Base-by-base conservation (phyloP, 2,888 invertebrate species). In the Abrostola tripartita region DNA sequence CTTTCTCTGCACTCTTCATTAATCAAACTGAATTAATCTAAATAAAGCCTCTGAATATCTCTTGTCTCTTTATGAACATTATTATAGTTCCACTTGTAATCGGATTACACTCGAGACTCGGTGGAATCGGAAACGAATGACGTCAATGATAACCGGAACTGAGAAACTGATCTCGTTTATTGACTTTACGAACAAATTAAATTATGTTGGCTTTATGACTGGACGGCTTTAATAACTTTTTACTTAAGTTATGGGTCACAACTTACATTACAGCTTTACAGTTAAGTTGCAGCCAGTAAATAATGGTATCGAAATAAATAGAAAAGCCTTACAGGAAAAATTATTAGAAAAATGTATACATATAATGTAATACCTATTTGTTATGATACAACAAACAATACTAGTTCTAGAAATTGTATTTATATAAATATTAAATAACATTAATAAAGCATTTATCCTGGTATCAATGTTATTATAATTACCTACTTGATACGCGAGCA, bases 11-110 rank as follows among this genome's bases (percentile, higher is more conserved):
- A 76, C 83, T 85, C 82, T 86, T 86, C 90, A 90, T 90, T 91
- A 89, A 91, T 91, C 90, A 91, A 83, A 85, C 78, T 76, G 84
- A 87, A 89, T 90, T 88, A 87, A 91, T 89, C 88, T 87, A 82
- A 88, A 89, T 88, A 88, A 85, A 86, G 76, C 78, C 70, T 35
- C 62, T 77, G 79, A 70, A 77, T 65, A 61, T 50, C 35, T 40
- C 40, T 24, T 10, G 50, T 2, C 36, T 59, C 58, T 76, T 59
- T 81, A 72, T 59, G 69, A 69, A 71, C 70, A 62, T 72, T 76
- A 71, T 70, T 76, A 68, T 70, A 72, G 55, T 56, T 60, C 51
- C 42, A 67, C 57, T 71, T 58, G 64, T 78, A 79, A 76, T 80
- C 74, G 71, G 81, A 79, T 84, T 82, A 82, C 58, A 75, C 57